Evolutionary conservation across 2,888 invertebrate genomes (phyloP).

Genomic region (Mimachlamys varia): DNA sequence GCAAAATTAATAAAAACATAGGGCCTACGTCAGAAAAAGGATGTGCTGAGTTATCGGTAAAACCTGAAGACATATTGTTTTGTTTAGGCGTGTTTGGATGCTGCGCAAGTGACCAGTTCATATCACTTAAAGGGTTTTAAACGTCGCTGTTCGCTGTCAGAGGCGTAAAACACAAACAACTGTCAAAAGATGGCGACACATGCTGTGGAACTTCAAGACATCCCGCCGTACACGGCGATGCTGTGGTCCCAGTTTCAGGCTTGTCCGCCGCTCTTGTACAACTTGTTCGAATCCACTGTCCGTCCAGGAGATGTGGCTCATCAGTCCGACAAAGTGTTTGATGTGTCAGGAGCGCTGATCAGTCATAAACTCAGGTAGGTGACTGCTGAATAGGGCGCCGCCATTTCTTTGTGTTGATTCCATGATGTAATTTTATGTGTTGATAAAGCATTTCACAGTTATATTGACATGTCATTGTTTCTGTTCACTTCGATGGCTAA

Average conservation of each 20-base stretch:
- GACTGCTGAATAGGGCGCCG: neutral
- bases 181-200: conserved; percentile 42
- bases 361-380: conserved; percentile 26
- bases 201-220: conserved; percentile 4
- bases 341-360: conserved; percentile 43
- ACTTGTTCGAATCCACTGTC: conserved; percentile 41
- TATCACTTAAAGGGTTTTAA: too few species aligned
- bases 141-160: too few species aligned
- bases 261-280: conserved; percentile 48
- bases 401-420: neutral
- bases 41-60: too few species aligned
- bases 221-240: conserved; percentile 49
- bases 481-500: too few species aligned
- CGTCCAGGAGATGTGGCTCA: conserved; percentile 44
- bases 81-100: too few species aligned
- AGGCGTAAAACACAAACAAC: neutral
- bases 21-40: too few species aligned
- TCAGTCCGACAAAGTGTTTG: conserved; percentile 43
- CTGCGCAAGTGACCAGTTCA: too few species aligned
- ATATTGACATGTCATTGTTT: too few species aligned
- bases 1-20: too few species aligned
- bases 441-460: neutral
- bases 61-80: too few species aligned
- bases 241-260: conserved; percentile 46
- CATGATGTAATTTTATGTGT: neutral